Conservation (phyloP, 1,140 invertebrate species). For the Spodoptera frugiperda region DNA sequence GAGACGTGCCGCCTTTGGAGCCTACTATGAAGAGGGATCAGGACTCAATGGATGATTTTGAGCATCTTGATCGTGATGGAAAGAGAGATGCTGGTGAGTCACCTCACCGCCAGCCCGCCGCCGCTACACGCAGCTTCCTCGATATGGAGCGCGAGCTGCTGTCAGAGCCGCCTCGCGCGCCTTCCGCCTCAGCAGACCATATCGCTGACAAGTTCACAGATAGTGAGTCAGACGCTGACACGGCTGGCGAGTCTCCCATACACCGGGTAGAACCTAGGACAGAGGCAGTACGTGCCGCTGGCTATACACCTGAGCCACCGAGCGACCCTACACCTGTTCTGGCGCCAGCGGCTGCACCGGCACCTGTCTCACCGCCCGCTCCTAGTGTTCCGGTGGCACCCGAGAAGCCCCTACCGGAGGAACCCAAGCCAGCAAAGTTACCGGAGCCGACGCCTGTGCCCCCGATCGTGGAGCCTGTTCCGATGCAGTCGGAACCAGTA, state of each 20-base stretch:
- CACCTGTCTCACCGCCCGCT: conserved; percentile 40
- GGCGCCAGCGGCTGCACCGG: conserved; percentile 46
- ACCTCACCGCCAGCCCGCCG: conserved; percentile 67
- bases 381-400: conserved; percentile 51
- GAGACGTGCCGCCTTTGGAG: conserved; percentile 52
- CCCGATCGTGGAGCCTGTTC: conserved; percentile 39
- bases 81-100: conserved; percentile 70
- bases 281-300: conserved; percentile 65
- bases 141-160: conserved; percentile 85
- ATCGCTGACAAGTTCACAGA: conserved; percentile 84
- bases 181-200: conserved; percentile 75
- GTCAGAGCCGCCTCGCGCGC: conserved; percentile 71
- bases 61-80: conserved; percentile 88
- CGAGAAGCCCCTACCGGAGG: conserved; percentile 47
- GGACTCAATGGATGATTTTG: conserved; percentile 91
- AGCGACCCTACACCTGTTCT: conserved; percentile 65
- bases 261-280: conserved; percentile 68
- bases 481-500: conserved; percentile 80
- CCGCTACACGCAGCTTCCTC: conserved; percentile 85
- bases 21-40: conserved; percentile 86
- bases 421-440: conserved; percentile 51
- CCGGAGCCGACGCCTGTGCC: conserved; percentile 51
- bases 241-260: conserved; percentile 73
- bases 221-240: conserved; percentile 84
- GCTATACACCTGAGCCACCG: conserved; percentile 62